Base-by-base conservation (phyloP, 2,113 vertebrate genomes). In the Accipiter virgatus region DNA sequence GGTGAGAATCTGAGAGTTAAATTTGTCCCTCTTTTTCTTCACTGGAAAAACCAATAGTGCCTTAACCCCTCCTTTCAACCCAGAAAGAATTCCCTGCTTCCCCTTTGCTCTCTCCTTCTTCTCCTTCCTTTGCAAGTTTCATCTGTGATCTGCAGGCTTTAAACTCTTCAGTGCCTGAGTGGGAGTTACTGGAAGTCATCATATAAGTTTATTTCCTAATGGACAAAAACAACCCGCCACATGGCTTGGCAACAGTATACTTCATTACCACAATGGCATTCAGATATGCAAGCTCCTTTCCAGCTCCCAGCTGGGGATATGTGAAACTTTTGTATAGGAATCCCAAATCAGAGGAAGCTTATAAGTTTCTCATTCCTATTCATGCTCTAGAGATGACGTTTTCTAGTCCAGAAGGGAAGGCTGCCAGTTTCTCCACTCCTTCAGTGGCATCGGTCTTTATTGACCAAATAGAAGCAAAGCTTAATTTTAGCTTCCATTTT, bases 401-500 rank as follows among this genome's bases (percentile, higher is more conserved):
- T 79, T 50, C 32, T 79, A 47, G 65, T 38, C 73, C 65, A 62
- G 75, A 87, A 63, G 13, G 45, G 27, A 90, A 88, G 43, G n/a
- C 43, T 86, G 68, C n/a, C 68, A 56, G 63, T 71, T 90, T 27
- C 31, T 88, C 58, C 61, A 16, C 22, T 90, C 58, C 26, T 81
- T 90, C 68, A 74, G 78, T 83, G 55, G 31, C 26, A 56, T 58
- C 17, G 78, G 12, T 61, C 70, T 73, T 91, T 63, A 53, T 6
- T 65, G 79, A 74, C 61, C 55, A 65, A 63, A 83, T 4, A 81
- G 75, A 85, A 67, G 31, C 10, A 81, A 81, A 85, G 8, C 15
- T 93, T 91, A 38, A 31, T 45, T 91, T 89, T 78, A 93, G 40
- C 23, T 97, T 96, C 70, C 40, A 66, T 75, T 84, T 84, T 61